Evolutionary conservation across 2,113 vertebrate species (phyloP), one percentile per base, ranked within the genome.

Genomic region (Edolisoma coerulescens): DNA sequence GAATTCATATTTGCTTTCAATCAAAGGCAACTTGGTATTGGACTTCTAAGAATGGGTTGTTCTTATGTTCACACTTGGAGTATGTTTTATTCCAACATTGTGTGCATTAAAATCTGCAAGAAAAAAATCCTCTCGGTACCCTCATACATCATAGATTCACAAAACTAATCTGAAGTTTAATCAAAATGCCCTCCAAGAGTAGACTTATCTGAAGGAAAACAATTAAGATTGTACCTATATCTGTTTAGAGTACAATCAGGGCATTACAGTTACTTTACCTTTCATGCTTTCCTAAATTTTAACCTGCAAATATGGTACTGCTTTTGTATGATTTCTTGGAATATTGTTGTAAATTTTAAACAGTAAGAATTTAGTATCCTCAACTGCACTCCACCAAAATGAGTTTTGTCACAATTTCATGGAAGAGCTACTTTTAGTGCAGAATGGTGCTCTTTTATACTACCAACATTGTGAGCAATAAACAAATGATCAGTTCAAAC

Each of bases 401-500:
- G 21, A 70, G 9, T 47, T 77, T 77, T 39, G 53, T n/a, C 79
- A 69, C 11, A 45, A 37, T 67, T 73, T 70, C 64, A 86, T 0
- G 23, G n/a, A 90, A 90, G 19, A 81, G 35, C 35, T 94, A 41
- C 33, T 49, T 65, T 86, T 17, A 71, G 32, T n/a, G 26, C 13
- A 60, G 67, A 90, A 70, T 3, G 13, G 87, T 70, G 42, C 28
- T 95, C 35, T 81, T 67, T 82, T 84, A 84, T 87, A 69, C 54
- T 68, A 76, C 17, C 85, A 77, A 87, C 77, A 97, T 7, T 35
- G 47, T 63, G 87, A 93, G 89, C 73, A 90, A 89, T 49, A 93
- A 91, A 89, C 32, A 67, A 90, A 89, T 57, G 44, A 97, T 84
- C 82, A 67, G 63, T 61, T 86, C 68, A 93, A 95, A 96, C 61